Evolutionary conservation across 2,113 vertebrate genomes (phyloP), one percentile per base, ranked within the genome.

Genomic region (Dasyprocta punctata): DNA sequence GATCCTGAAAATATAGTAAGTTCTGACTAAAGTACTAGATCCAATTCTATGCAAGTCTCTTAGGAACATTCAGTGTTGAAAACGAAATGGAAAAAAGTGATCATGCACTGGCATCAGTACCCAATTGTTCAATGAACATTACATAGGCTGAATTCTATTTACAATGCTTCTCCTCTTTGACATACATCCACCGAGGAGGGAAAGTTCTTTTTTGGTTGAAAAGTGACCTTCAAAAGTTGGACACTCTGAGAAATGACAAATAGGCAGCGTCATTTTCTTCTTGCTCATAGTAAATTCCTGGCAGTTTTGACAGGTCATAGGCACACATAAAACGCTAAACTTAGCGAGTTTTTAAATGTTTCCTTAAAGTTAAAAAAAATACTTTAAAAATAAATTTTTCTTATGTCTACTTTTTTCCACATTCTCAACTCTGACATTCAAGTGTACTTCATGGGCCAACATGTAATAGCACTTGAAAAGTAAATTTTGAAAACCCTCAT

Each of bases 21-120:
- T 60, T 96, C 97, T 98, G 97, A 98, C 92, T 94, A 94, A 98
- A 98, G 96, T 82, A 75, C 97, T 87, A 98, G 97, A 86, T 61
- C 58, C 94, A 94, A 86, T 52, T 65, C 73, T 77, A 85, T 58
- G 63, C 47, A 86, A 94, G 80, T 83, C 95, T 95, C 93, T 92
- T 52, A 92, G 94, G 97, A 94, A 94, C 58, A 91, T 54, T 94
- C 75, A 84, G n/a, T 63, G 69, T 80, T 86, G 96, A 86, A 97
- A 98, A 98, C 73, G 96, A 75, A 98, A 97, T 96, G 97, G 96
- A 92, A 98, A 97, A 97, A 63, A 36, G 33, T 44, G 60, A 95
- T 96, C 97, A 90, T 67, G 9, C 30, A 47, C 88, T 97, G 92
- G 90, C 85, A 97, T 88, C 56, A 92, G 54, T 54, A 96, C 77